Conservation (phyloP, 2,113 vertebrate genomes). For the Entomyzon cyanotis region DNA sequence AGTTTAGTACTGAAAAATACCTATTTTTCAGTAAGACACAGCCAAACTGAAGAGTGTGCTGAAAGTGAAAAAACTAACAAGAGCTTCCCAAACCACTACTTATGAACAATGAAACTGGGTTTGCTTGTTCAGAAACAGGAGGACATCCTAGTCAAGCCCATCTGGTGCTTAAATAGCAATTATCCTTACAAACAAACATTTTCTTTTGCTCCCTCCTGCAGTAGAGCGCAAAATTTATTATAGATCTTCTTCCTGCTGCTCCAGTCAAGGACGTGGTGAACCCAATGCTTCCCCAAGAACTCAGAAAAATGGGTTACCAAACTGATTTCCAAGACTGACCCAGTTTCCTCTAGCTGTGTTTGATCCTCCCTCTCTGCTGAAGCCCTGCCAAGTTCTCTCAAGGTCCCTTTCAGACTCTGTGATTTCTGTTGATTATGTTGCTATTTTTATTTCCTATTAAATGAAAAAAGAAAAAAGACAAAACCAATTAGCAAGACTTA, state of each 20-base stretch:
- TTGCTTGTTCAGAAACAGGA: neutral
- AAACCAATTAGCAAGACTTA: neutral
- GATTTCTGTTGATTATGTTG: neutral
- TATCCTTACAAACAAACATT: neutral
- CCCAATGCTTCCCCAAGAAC: neutral
- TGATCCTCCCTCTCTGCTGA: neutral
- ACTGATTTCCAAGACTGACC: neutral
- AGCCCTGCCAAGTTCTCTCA: neutral
- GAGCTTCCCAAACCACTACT: neutral
- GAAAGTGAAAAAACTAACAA: neutral
- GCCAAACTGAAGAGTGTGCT: neutral
- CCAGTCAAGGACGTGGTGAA: fast-evolving
- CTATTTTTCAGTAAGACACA: neutral
- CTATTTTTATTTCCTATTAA: neutral
- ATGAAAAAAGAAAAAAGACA: neutral
- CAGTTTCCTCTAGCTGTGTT: neutral
- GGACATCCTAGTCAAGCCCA: neutral
- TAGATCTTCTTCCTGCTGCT: neutral
- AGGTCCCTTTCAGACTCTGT: neutral
- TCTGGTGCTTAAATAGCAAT: neutral
- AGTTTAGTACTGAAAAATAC: neutral
- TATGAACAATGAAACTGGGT: neutral
- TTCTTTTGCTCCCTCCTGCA: neutral
- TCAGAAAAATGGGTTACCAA: neutral
- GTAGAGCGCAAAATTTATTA: neutral